Evolutionary conservation across 2,113 vertebrate species (phyloP), one percentile per base, ranked within the genome.

Genomic region (Hippopotamus amphibius): DNA sequence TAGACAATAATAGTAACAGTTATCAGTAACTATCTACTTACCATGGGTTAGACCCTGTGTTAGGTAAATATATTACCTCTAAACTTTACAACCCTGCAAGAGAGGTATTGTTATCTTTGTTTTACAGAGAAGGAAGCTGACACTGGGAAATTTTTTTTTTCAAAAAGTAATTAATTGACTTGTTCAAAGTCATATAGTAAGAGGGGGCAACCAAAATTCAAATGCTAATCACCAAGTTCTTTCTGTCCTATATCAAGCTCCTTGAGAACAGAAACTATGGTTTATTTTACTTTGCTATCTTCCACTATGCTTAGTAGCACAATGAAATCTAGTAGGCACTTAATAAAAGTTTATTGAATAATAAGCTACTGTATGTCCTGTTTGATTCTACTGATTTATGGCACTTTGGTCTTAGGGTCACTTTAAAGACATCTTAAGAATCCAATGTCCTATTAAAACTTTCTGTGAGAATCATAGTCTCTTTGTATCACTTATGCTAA

Each of bases 391-490:
- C 15, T 88, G 37, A 93, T 92, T 76, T 92, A 92, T 93, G 13
- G 43, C 65, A 94, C 30, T 74, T 63, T 30, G 24, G 87, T 77
- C 48, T 69, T 89, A 80, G n/a, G 59, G 21, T 77, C 66, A 76
- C n/a, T 77, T 90, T 76, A 96, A 89, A 89, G 57, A 94, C 65
- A 94, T 59, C 14, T 43, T 87, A 83, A 74, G 90, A 95, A 87
- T 93, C 55, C 41, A 88, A 96, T 68, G 10, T 89, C 13, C 53
- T 24, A 82, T 72, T 91, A 88, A 92, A 96, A 88, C 55, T 87
- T 11, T 72, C 55, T 88, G 48, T 55, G 66, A 24, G n/a, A 88
- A 91, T 33, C 41, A 84, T 76, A 91, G 46, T 80, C 14, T 93
- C n/a, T 28, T 92, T 76, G 12, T 28, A 88, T 86, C 55, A 81